Conservation (phyloP, 1,140 invertebrate genomes). For the Eubasilissa regina region DNA sequence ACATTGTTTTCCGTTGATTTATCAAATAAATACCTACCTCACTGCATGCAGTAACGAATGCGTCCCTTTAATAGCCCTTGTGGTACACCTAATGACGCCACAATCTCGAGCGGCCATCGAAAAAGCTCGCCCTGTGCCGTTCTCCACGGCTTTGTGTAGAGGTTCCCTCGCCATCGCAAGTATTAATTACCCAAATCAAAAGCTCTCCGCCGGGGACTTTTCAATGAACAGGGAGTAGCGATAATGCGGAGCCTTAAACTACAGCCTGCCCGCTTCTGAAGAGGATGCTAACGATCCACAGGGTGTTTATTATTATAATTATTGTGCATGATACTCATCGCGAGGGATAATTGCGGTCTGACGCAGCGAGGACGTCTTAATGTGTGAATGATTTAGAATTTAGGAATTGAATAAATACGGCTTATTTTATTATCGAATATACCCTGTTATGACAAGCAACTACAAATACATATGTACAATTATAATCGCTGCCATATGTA, state of each 20-base stretch:
- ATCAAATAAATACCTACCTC: too few species aligned
- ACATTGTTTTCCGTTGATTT: too few species aligned
- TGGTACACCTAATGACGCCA: conserved; percentile 4
- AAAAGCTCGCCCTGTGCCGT: conserved; percentile 2
- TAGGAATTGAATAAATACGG: not conserved
- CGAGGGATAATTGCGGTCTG: conserved; percentile 11
- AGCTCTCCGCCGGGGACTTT: conserved; percentile 3
- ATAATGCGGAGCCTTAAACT: conserved; percentile 5
- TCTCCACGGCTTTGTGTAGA: not conserved
- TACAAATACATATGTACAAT: too few species aligned
- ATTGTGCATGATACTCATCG: not conserved
- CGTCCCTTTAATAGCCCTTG: not conserved
- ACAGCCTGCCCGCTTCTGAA: not conserved
- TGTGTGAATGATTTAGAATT: not conserved
- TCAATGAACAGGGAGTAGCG: conserved; percentile 12
- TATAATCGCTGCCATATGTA: too few species aligned
- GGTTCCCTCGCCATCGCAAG: conserved; percentile 1
- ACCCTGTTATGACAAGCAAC: too few species aligned
- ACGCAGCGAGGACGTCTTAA: not conserved
- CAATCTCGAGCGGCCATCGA: conserved; percentile 14
- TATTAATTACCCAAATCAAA: conserved; percentile 43
- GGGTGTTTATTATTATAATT: conserved; percentile 30
- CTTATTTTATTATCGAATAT: too few species aligned
- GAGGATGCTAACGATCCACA: conserved; percentile 19
- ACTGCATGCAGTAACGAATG: not conserved